Conservation (phyloP, 2,888 invertebrate species). For the Melikaiella ostensackeni region DNA sequence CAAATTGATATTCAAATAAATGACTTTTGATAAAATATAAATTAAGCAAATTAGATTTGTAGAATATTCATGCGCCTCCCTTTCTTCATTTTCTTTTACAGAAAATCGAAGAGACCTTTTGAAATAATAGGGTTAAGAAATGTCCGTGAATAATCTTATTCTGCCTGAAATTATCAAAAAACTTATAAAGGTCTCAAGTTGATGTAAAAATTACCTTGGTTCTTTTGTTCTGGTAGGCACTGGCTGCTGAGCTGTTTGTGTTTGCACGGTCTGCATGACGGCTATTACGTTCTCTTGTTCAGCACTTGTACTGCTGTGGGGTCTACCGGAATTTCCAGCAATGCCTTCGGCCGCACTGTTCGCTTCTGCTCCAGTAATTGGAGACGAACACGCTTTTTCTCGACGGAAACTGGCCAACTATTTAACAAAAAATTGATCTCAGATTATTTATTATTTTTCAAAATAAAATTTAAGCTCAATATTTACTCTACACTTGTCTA, state of each 20-base stretch:
- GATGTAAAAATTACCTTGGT: constrained; percentile 66
- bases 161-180: neutral
- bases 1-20: too few relatives aligned
- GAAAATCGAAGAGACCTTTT: too few relatives aligned
- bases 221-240: constrained; percentile 75
- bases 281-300: constrained; percentile 82
- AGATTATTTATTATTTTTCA: constrained; percentile 4
- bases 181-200: constrained; percentile 45
- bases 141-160: too few relatives aligned
- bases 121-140: too few relatives aligned
- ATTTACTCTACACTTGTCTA: neutral
- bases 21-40: too few relatives aligned
- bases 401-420: constrained; percentile 71
- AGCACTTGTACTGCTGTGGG: constrained; percentile 85
- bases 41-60: too few relatives aligned
- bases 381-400: constrained; percentile 72
- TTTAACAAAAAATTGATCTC: constrained; percentile 12
- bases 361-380: constrained; percentile 66
- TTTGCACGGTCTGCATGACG: constrained; percentile 77
- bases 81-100: too few relatives aligned
- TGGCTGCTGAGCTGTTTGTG: constrained; percentile 75
- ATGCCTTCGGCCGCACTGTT: constrained; percentile 65
- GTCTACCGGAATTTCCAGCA: constrained; percentile 81
- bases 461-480: neutral
- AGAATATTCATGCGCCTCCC: too few relatives aligned